phyloP scores from a whole-genome alignment of 2,888 invertebrate genomes.

The Apodemia zela region DNA sequence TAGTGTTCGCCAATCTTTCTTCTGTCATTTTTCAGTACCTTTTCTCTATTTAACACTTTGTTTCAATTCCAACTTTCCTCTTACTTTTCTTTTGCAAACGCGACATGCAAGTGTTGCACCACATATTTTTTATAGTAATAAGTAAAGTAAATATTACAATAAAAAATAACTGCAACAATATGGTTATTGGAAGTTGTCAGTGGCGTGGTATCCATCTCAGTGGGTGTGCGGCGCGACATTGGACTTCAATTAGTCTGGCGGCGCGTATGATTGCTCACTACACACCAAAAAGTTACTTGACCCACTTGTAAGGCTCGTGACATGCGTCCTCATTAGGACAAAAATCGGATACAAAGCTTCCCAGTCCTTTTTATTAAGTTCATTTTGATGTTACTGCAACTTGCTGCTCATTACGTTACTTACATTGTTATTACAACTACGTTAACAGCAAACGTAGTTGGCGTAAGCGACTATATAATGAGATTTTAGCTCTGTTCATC shows the following conservation, averaged over 20 bases:
- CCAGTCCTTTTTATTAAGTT: background rate
- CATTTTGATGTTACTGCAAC: background rate
- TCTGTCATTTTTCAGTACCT: too few species aligned
- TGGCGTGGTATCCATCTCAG: slow-evolving; percentile 75
- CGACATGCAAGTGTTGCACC: too few species aligned
- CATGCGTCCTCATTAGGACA: slow-evolving; percentile 49
- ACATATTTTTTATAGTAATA: too few species aligned
- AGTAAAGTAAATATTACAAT: background rate
- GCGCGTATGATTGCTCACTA: slow-evolving; percentile 71
- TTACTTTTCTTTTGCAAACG: too few species aligned
- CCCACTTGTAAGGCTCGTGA: slow-evolving; percentile 67
- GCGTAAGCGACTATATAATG: too few species aligned
- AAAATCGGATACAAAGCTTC: background rate
- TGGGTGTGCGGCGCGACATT: slow-evolving; percentile 76
- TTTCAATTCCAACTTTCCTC: too few species aligned
- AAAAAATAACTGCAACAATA: background rate
- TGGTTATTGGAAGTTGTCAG: slow-evolving; percentile 20
- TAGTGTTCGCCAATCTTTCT: too few species aligned
- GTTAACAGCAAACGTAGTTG: too few species aligned
- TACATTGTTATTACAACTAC: too few species aligned
- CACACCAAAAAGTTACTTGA: slow-evolving; percentile 74
- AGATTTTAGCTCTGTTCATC: too few species aligned
- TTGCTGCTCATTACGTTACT: background rate
- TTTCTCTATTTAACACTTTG: too few species aligned
- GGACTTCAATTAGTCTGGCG: slow-evolving; percentile 79